Conservation (phyloP, 2,888 invertebrate genomes). For the Zhuqinia jingwanae region DNA sequence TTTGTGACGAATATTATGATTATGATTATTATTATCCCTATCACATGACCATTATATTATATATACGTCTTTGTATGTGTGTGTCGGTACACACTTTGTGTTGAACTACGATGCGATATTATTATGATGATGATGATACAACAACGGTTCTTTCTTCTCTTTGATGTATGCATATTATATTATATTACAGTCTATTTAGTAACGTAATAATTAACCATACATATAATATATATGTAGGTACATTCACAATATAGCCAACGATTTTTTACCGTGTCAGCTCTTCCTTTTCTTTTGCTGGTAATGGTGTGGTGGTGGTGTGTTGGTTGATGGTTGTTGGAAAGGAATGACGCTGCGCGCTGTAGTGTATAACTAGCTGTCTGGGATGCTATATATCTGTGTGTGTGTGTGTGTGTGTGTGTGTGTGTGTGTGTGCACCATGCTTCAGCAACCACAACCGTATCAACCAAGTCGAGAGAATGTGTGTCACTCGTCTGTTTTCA, state of each 20-base stretch:
- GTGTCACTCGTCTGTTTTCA: slow-evolving; percentile 69
- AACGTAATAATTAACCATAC: slow-evolving; percentile 20
- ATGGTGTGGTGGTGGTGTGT: background rate
- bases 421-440: background rate
- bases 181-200: slow-evolving; percentile 9
- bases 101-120: background rate
- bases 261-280: slow-evolving; percentile 1
- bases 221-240: background rate
- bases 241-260: background rate
- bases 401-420: background rate
- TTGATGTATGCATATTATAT: background rate
- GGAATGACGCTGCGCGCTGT: background rate
- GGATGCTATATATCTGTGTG: background rate
- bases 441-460: background rate
- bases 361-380: background rate
- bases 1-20: background rate
- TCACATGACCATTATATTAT: background rate
- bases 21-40: background rate
- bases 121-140: slow-evolving; percentile 22
- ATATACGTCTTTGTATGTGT: too few species aligned
- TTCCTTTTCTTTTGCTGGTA: background rate
- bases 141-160: slow-evolving; percentile 56
- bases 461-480: slow-evolving; percentile 38
- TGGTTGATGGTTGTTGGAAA: background rate
- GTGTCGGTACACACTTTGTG: background rate